A percentile compares a stretch with the other conserved stretches of the same genome.
Evolutionary conservation across 2,797 vertebrate genomes (phyloP).

Genomic region (Austrolebias charrua): DNA sequence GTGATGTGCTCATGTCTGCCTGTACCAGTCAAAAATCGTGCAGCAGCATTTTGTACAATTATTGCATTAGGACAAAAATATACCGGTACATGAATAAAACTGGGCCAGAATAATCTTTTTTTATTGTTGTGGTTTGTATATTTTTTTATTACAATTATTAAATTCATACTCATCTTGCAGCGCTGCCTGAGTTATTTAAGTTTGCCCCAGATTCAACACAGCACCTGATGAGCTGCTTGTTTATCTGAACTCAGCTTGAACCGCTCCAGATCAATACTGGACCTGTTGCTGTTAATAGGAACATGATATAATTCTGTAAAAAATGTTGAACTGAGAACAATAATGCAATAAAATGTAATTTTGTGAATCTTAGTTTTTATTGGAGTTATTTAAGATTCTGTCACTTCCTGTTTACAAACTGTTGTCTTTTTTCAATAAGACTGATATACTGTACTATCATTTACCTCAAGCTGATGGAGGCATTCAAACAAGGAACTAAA

Average conservation of each 20-base stretch:
- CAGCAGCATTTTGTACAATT: too few species aligned
- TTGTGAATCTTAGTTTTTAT: constrained; percentile 33
- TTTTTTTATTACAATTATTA: too few species aligned
- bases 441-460: constrained; percentile 45
- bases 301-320: constrained; percentile 39
- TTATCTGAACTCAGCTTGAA: constrained; percentile 63
- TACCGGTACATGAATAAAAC: constrained; percentile 44
- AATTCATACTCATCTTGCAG: too few species aligned
- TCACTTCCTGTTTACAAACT: constrained; percentile 42
- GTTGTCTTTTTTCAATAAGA: constrained; percentile 36
- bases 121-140: constrained; percentile 4
- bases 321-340: constrained; percentile 18
- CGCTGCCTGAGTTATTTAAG: background rate
- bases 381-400: constrained; percentile 55
- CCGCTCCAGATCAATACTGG: constrained; percentile 50
- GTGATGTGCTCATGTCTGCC: too few species aligned
- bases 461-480: constrained; percentile 20
- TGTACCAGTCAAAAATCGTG: too few species aligned
- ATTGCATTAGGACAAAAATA: constrained; percentile 32
- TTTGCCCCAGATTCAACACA: constrained; percentile 12
- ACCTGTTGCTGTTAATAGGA: constrained; percentile 43
- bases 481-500: too few species aligned
- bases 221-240: constrained; percentile 44
- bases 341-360: constrained; percentile 41
- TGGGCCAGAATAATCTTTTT: constrained; percentile 20